Conservation (phyloP, 2,888 invertebrate genomes). For the Helicoverpa assulta region DNA sequence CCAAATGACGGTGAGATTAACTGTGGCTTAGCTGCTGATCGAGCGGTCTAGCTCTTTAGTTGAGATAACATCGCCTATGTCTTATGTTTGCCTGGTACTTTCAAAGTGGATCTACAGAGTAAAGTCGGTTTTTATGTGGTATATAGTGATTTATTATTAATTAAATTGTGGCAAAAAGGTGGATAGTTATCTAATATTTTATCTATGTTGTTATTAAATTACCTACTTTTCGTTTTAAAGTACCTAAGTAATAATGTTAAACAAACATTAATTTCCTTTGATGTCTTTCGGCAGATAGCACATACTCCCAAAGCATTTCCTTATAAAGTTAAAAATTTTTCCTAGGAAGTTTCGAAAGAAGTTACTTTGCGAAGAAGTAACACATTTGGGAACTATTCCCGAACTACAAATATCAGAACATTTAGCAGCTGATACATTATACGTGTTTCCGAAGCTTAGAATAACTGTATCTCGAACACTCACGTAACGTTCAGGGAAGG, state of each 20-base stretch:
- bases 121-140: not conserved
- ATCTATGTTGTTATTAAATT: too few species aligned
- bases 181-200: too few species aligned
- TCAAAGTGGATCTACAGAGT: not conserved
- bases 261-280: too few species aligned
- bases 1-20: slow-evolving; percentile 50
- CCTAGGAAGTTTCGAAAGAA: not conserved
- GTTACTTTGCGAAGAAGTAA: not conserved
- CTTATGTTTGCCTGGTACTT: slow-evolving; percentile 35
- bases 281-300: too few species aligned
- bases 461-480: slow-evolving; percentile 26
- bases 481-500: slow-evolving; percentile 12
- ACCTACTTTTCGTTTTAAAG: too few species aligned
- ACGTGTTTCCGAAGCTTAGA: slow-evolving; percentile 18
- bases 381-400: not conserved
- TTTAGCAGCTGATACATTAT: slow-evolving; percentile 6
- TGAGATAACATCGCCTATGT: slow-evolving; percentile 21
- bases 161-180: too few species aligned
- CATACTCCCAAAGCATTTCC: too few species aligned
- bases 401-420: slow-evolving; percentile 6
- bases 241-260: too few species aligned
- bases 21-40: slow-evolving; percentile 46
- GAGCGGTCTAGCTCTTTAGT: slow-evolving; percentile 41
- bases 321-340: not conserved
- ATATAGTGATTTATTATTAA: too few species aligned